phyloP scores from a whole-genome alignment of 2,888 invertebrate genomes.

The Chaitophorus viminalis region DNA sequence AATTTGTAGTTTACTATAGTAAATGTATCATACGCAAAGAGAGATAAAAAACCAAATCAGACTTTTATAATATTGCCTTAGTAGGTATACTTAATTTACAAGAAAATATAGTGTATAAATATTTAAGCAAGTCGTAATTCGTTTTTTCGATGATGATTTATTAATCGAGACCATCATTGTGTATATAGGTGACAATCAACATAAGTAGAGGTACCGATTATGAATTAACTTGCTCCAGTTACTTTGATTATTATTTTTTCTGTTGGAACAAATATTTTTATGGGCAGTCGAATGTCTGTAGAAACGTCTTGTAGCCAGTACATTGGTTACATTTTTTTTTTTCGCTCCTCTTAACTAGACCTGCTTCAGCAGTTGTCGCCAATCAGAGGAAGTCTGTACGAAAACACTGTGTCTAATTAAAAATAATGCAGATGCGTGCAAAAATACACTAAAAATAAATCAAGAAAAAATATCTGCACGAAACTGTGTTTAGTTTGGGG shows the following conservation, averaged over 20 bases:
- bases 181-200: neutral
- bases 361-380: neutral
- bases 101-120: neutral
- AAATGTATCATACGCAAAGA: too few relatives aligned
- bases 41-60: too few relatives aligned
- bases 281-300: neutral
- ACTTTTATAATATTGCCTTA: too few relatives aligned
- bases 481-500: slow-evolving; percentile 13
- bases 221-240: neutral
- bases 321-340: neutral
- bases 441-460: slow-evolving; percentile 38
- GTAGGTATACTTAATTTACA: too few relatives aligned
- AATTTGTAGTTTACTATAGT: too few relatives aligned
- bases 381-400: neutral
- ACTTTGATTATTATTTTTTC: neutral
- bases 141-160: neutral
- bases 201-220: neutral
- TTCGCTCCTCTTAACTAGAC: neutral
- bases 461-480: slow-evolving; percentile 6
- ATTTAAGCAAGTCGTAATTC: neutral
- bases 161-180: neutral
- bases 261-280: neutral
- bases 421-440: slow-evolving; percentile 34
- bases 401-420: slow-evolving; percentile 44
- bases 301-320: neutral